A percentile compares a stretch with the other conserved stretches of the same genome.
These are phyloP conservation scores for Phylloscopus trochiloides DNA, from an alignment of 2,113 vertebrate species.

Conservation along the genomic window DNA sequence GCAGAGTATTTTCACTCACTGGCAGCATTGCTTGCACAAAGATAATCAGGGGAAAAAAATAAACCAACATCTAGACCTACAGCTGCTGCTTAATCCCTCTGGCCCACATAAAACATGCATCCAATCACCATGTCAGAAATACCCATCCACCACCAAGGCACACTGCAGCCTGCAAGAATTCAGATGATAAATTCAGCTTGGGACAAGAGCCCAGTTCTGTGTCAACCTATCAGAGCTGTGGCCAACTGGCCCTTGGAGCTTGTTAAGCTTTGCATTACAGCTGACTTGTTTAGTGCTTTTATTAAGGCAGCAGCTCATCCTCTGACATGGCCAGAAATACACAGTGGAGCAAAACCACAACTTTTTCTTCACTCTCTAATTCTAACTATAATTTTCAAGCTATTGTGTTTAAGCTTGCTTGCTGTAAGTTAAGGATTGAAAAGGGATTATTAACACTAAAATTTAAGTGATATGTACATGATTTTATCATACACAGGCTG, in stretches of 20 bases:
- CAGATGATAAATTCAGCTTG: background rate
- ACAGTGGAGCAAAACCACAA: background rate
- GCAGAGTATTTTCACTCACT: background rate
- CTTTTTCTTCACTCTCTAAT: background rate
- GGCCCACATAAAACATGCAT: slow-evolving; percentile 26
- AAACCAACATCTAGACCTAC: slow-evolving; percentile 8
- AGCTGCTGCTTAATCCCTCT: slow-evolving; percentile 62
- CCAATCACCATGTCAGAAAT: background rate
- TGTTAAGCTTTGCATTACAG: background rate
- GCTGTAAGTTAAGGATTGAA: background rate
- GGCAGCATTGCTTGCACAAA: background rate
- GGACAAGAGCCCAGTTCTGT: slow-evolving; percentile 8
- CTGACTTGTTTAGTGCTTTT: background rate
- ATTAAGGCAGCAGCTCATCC: background rate
- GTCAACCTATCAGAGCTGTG: background rate
- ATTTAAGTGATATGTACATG: background rate
- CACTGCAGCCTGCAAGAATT: background rate
- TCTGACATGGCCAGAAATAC: background rate
- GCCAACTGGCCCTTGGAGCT: slow-evolving; percentile 3
- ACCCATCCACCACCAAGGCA: background rate
- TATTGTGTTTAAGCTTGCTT: background rate
- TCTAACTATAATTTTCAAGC: background rate
- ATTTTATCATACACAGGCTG: background rate
- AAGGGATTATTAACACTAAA: background rate
- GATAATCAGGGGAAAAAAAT: background rate